Base-by-base conservation (phyloP, 1,140 invertebrate species). In the Onthophagus taurus region DNA sequence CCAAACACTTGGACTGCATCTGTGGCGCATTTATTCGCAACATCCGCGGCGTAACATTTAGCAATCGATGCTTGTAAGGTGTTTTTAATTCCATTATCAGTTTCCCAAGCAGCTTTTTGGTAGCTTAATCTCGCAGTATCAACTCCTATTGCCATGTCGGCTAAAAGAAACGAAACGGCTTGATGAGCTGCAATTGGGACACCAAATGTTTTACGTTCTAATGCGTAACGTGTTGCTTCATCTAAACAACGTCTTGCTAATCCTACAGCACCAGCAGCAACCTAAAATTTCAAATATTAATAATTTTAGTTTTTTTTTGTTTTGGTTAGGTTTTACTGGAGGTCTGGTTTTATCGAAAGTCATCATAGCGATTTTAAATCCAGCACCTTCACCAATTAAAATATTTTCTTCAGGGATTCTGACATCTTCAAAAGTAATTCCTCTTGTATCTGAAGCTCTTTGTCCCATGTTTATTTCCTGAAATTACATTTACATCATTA, bases 1-100 rank as follows among this genome's bases (percentile, higher is more conserved):
- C 94, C 94, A 68, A 95, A 96, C 35, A 97, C 77, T 75, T 93
- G 82, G 0, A 98, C 93, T 42, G 92, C 92, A 70, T 97, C 92
- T n/a, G 89, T 72, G 11, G 94, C 93, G 57, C 80, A 78, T 67
- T 94, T 93, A 63, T 97, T 97, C 13, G 93, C 94, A 31, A 92
- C 69, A 66, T 97, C 93, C 14, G 82, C 83, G 24, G 90, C 88
- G 59, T 88, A 81, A 43, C 81, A 85, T 66, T 98, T 98, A 6
- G 92, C 89, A 53, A 97, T 85, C 9, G 90, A 94, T 7, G 89
- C 88, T 56, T 76, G 78, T 48, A 85, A 86, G 3, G 87, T 88
- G 60, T 91, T 93, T 47, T 76, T 72, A 16, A 47, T 49, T 37
- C 84, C 85, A 35, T 83, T 74, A 61, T 96, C 93, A 7, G 83